Base-by-base conservation (phyloP, 30 jellyfish, hydroid and myxozoan genomes). In the Clytia hemisphaerica region DNA sequence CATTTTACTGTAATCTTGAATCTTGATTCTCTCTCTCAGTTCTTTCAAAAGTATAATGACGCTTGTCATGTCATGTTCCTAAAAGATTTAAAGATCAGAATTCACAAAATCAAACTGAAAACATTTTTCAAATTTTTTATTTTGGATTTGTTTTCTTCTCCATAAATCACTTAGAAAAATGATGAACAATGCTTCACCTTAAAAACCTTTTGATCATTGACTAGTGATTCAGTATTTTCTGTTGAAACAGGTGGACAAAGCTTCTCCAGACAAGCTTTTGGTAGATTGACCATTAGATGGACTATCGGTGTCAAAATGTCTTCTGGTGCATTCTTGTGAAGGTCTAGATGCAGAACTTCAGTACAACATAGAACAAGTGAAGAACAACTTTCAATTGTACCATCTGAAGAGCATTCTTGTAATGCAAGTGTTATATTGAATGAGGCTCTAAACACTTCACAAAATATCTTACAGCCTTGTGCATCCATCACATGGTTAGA, bases 261-360 rank as follows among this genome's bases (percentile, higher is more conserved):
- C 9, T 37, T 61, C 21, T 42, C 44, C 12, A 73, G 70, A 55
- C 84, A 62, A 32, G 37, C 40, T 38, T 63, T 61, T 26, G 96
- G 96, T 37, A 86, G 40, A 58, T 86, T 86, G 31, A 86, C 79
- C 26, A 78, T 25, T 78, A 79, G 32, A 50, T 86, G 83, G 26
- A 75, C 91, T 30, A 69, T 19, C 19, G 78, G 94, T 16, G 78
- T 48, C 22, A 86, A 47, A 4, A 86, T 61, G n/a, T 59, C 75
- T 15, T 55, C 53, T 12, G 64, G 55, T 24, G 33, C 45, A 32
- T 37, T 71, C 0, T 46, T 21, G 9, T 40, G 9, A 7, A 58
- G n/a, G n/a, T n/a, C n/a, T n/a, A n/a, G n/a, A n/a, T n/a, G n/a
- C n/a, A n/a, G n/a, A n/a, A n/a, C n/a, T n/a, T n/a, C n/a, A n/a